Evolutionary conservation across 2,888 invertebrate species (phyloP).

Genomic region (Tetranychus truncatus): DNA sequence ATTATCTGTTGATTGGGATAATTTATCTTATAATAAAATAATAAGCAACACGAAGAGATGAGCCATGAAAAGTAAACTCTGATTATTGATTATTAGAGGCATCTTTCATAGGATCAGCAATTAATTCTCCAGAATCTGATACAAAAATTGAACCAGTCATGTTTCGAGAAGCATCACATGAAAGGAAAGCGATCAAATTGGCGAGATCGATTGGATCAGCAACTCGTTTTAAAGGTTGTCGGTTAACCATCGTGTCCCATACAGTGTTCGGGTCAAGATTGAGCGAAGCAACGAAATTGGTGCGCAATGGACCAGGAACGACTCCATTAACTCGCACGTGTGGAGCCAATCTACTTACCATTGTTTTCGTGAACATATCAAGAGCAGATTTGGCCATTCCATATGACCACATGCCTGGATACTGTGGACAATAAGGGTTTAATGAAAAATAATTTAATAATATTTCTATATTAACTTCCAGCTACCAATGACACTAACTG

Average conservation of each 20-base stretch:
- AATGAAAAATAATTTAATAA: background rate
- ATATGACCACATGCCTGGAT: background rate
- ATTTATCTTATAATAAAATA: too few relatives aligned
- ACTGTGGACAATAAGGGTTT: background rate
- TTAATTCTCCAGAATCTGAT: background rate
- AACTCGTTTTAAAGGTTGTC: background rate
- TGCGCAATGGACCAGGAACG: constrained; percentile 4
- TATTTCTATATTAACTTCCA: background rate
- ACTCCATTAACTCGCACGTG: constrained; percentile 11
- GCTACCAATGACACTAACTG: background rate
- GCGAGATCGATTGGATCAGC: constrained; percentile 3
- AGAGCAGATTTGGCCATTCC: constrained; percentile 10
- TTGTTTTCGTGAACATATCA: constrained; percentile 9
- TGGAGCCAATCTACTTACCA: background rate
- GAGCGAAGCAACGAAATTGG: background rate
- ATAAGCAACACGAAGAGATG: too few relatives aligned
- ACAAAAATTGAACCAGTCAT: constrained; percentile 12
- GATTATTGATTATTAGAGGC: too few relatives aligned
- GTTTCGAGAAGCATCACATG: background rate
- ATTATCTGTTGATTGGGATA: too few relatives aligned
- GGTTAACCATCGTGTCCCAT: background rate
- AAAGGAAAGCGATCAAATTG: background rate
- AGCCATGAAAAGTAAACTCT: too few relatives aligned
- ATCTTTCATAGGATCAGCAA: background rate
- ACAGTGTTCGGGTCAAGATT: background rate